Base-by-base conservation (phyloP, 2,888 invertebrate species). In the Stenichneumon culpator region DNA sequence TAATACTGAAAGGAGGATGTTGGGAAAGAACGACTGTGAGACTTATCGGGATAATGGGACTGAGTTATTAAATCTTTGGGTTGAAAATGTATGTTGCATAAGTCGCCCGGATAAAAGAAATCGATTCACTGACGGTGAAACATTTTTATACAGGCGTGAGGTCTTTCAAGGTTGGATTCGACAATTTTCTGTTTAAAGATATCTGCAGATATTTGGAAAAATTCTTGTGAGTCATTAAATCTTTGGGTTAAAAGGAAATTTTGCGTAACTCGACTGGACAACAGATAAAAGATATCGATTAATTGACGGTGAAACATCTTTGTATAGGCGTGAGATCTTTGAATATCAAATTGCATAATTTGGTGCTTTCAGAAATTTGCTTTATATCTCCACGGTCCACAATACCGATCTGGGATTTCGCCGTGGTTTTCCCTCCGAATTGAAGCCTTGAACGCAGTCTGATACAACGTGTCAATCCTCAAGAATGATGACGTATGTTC, bases 361-460 rank as follows among this genome's bases (percentile, higher is more conserved):
- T 11, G 0, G 0, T 3, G 14, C 3, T 44, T 14, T 14, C 14
- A 14, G 7, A 47, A 47, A 47, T 3, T 47, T 47, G 44, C 44
- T 2, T 11, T 3, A 3, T 11, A 79, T 82, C 69, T 80, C 77
- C 22, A 65, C 67, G 25, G 63, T 79, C 57, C 60, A 69, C 63
- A 68, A 81, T 44, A 22, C 67, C 47, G 44, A 60, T 22, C 54
- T 32, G 67, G 63, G 68, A 79, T 80, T 68, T 67, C 32, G 28
- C 63, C 63, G 72, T 73, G 72, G 72, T 57, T 79, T 44, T 25
- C 52, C 44, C 14, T 75, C 52, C 32, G 57, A 72, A 85, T 73
- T 73, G 39, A 28, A 25, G 70, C 52, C 39, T 69, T 74, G 52
- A 50, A 79, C 69, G 69, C 74, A 79, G 79, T 73, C 63, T 63